Conservation (phyloP, 2,888 invertebrate species). For the Lasius fuliginosus region DNA sequence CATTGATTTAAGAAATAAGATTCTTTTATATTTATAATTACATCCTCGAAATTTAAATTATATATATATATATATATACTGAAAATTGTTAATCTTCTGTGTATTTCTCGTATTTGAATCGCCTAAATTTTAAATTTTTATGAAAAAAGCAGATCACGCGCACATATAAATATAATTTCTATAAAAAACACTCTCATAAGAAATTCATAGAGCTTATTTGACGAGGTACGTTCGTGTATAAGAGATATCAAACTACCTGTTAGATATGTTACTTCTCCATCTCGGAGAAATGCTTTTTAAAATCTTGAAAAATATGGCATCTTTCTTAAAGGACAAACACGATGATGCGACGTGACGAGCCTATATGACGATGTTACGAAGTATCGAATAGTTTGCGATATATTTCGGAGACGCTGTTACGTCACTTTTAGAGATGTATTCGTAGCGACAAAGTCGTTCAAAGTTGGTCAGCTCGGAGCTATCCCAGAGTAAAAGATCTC, state of each 20-base stretch:
- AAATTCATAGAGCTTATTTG: not conserved
- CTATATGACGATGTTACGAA: not conserved
- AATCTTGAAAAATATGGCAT: not conserved
- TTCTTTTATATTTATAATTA: not conserved
- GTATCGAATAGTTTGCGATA: constrained; percentile 1
- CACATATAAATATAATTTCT: not conserved
- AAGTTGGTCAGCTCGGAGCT: constrained; percentile 53
- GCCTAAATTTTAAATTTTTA: not conserved
- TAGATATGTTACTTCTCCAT: not conserved
- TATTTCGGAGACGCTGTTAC: constrained; percentile 6
- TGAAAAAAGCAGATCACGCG: not conserved
- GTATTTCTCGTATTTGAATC: not conserved
- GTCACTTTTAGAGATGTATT: constrained; percentile 49
- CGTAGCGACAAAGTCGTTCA: constrained; percentile 57
- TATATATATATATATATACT: not conserved
- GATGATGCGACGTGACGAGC: not conserved
- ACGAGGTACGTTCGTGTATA: not conserved
- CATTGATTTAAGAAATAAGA: not conserved
- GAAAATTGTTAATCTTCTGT: not conserved
- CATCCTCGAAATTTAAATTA: not conserved
- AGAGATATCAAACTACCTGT: not conserved
- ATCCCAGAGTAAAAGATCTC: constrained; percentile 58
- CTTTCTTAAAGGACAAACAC: not conserved
- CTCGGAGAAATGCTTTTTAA: not conserved
- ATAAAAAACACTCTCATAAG: not conserved